Evolutionary conservation across 2,113 vertebrate species (phyloP).

Genomic region (Vicugna pacos): DNA sequence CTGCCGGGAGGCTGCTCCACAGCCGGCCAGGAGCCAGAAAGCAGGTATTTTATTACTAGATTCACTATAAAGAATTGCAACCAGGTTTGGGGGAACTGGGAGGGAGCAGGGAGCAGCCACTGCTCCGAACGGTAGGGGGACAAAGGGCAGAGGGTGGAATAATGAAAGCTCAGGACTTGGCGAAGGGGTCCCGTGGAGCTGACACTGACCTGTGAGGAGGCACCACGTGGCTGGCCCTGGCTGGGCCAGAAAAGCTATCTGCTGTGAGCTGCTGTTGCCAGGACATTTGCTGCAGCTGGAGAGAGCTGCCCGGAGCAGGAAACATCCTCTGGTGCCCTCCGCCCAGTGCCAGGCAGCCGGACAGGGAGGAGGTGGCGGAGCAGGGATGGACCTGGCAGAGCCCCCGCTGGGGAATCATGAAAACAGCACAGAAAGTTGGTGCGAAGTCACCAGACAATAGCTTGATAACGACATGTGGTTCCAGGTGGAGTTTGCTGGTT

Average conservation of each 20-base stretch:
- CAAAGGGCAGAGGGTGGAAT: background rate
- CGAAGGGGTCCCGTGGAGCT: background rate
- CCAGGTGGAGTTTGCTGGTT: background rate
- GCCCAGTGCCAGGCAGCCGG: background rate
- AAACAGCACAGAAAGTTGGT: background rate
- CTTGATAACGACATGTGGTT: rapidly evolving
- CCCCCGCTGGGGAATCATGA: background rate
- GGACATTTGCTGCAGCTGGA: background rate
- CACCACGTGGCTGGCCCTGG: background rate
- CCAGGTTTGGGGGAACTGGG: no score
- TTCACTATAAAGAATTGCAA: background rate
- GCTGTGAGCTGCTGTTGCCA: rapidly evolving
- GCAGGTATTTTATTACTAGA: background rate
- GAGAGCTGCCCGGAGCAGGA: background rate
- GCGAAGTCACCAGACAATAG: background rate
- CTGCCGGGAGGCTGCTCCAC: background rate
- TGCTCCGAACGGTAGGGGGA: background rate
- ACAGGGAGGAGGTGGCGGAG: background rate
- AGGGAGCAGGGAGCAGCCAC: background rate
- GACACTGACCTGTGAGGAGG: background rate
- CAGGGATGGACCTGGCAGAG: background rate
- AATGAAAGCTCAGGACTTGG: background rate
- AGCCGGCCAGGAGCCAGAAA: background rate
- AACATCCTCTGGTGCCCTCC: background rate
- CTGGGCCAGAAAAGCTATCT: background rate